Base-by-base conservation (phyloP, 2,113 vertebrate species). In the Dascyllus trimaculatus region DNA sequence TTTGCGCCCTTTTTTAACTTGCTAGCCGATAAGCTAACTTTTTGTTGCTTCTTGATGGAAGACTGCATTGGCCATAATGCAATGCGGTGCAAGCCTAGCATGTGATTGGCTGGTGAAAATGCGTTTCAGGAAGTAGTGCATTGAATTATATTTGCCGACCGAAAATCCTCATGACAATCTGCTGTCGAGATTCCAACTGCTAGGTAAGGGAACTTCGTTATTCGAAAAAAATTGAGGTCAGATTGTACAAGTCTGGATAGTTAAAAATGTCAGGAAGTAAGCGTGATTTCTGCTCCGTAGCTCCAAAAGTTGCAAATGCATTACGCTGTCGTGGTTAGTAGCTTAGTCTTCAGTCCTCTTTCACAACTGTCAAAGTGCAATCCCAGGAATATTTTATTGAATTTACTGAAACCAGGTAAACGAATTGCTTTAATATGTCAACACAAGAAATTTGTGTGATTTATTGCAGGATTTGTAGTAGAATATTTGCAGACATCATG, bases 1-100 rank as follows among this genome's bases (percentile, higher is more conserved):
- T 35, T 19, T 4, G 0, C 1, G 0, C 9, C 0, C n/a, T 69
- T 62, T 48, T 64, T 46, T 10, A 35, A 51, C 2, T n/a, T 48
- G 1, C n/a, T 9, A 4, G 17, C 22, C 25, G 0, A 3, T 0
- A 6, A 11, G 4, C 1, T 32, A 2, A 45, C 1, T 48, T 65
- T 63, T 29, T 21, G 32, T 10, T 15, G 24, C 45, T 25, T 17
- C 7, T 61, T 11, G 10, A 2, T 6, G 4, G 0, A 5, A 5
- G 32, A 88, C 89, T 87, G 8, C 66, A 70, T 10, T 76, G 9
- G 52, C 93, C 93, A 92, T 2, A 81, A 93, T 87, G 85, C 91
- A 72, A 0, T 25, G 67, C 63, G 74, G 58, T 7, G 6, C 15
- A 17, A 64, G 14, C 21, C n/a, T 5, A 24, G 43, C 21, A 13